These are phyloP conservation scores for Rhinogobio ventralis DNA, from an alignment of 2,797 vertebrate genomes.

Conservation along the genomic window DNA sequence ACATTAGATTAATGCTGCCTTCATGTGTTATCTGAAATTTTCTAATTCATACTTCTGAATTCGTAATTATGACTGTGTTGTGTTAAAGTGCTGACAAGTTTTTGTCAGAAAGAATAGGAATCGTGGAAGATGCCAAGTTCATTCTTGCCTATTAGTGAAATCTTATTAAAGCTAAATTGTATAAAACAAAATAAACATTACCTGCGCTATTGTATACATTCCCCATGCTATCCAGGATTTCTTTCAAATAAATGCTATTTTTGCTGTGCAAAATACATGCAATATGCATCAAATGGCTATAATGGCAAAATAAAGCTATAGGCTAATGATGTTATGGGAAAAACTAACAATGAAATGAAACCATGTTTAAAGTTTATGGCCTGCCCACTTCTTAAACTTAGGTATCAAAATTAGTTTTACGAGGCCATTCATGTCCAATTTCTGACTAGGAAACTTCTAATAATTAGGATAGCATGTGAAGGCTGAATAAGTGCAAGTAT, in stretches of 20 bases:
- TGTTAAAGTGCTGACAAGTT: neutral
- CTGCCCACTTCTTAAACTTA: neutral
- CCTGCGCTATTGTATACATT: neutral
- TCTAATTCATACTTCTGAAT: neutral
- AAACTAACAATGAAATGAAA: neutral
- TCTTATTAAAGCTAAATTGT: slow-evolving; percentile 1
- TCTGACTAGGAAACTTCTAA: neutral
- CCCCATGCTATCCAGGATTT: neutral
- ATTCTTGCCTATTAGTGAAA: neutral
- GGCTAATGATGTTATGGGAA: neutral
- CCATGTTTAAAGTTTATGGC: neutral
- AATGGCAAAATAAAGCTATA: neutral
- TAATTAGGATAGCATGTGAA: neutral
- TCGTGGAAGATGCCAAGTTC: neutral
- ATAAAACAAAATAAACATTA: neutral
- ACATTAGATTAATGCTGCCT: neutral
- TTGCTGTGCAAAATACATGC: neutral
- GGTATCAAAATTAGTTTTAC: neutral
- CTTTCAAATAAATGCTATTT: neutral
- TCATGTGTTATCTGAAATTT: neutral
- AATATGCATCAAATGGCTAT: neutral
- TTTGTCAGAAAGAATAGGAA: neutral
- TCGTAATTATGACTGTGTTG: neutral
- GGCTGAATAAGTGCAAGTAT: slow-evolving; percentile 28
- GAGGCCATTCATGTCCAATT: neutral